A percentile compares a stretch with the other conserved stretches of the same genome.
phyloP scores from a whole-genome alignment of 2,888 invertebrate genomes.

The Blastobasis lacticolella region DNA sequence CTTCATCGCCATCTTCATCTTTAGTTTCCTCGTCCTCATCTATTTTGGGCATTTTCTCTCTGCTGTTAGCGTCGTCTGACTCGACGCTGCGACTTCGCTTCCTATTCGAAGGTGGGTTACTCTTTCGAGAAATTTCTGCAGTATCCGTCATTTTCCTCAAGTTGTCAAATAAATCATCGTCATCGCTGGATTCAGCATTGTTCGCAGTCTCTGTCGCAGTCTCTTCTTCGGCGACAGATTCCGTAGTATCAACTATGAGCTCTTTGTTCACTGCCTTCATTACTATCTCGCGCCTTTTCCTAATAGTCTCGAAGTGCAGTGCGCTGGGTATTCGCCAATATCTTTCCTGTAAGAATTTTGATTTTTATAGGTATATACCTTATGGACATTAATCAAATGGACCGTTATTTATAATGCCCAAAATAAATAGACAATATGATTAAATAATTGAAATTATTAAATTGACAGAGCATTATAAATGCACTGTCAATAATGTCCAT shows the following conservation, averaged over 20 bases:
- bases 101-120: constrained; percentile 8
- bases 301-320: constrained; percentile 70
- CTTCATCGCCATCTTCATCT: constrained; percentile 27
- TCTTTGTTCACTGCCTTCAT: constrained; percentile 71
- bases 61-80: constrained; percentile 34
- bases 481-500: no score
- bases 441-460: no score
- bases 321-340: constrained; percentile 90
- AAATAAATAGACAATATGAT: no score
- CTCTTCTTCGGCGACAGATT: constrained; percentile 8
- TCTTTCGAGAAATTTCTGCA: constrained; percentile 20
- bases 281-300: constrained; percentile 71
- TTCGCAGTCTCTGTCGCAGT: constrained; percentile 7
- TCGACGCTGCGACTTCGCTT: constrained; percentile 48
- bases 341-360: constrained; percentile 74
- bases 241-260: constrained; percentile 38
- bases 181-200: constrained; percentile 42
- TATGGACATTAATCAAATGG: no score
- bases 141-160: constrained; percentile 46
- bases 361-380: no score
- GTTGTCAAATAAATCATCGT: constrained; percentile 58
- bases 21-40: constrained; percentile 35
- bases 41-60: constrained; percentile 52
- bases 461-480: no score
- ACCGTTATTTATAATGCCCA: no score